A percentile compares a stretch with the other conserved stretches of the same genome.
phyloP scores from a whole-genome alignment of 1,140 invertebrate genomes.

The Camponotus pennsylvanicus region DNA sequence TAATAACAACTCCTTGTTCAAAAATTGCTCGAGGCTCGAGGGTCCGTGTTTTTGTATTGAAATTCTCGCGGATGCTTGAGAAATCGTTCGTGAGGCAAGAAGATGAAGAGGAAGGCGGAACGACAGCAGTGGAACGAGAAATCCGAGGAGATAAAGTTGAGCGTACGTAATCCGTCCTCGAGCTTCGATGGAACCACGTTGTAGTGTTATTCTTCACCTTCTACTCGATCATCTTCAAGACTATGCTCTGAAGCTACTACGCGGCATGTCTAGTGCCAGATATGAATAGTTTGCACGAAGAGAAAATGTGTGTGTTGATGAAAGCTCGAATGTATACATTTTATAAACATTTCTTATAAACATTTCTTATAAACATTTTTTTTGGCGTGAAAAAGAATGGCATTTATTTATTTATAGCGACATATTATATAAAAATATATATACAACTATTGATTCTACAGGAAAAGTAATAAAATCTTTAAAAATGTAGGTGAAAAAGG shows the following conservation, averaged over 20 bases:
- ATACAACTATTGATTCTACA: background rate
- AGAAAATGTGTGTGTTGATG: background rate
- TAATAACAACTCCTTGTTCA: conserved; percentile 23
- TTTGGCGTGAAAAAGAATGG: background rate
- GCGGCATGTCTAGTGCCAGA: background rate
- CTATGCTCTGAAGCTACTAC: conserved; percentile 21
- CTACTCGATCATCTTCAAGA: conserved; percentile 12
- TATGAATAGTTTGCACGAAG: conserved; percentile 23
- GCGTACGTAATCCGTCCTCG: conserved; percentile 66
- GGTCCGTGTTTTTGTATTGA: background rate
- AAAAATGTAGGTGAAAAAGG: background rate
- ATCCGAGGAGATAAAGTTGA: conserved; percentile 68
- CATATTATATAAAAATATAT: background rate
- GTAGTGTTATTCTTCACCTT: conserved; percentile 26
- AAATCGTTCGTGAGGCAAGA: background rate
- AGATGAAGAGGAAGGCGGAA: conserved; percentile 35
- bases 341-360: background rate
- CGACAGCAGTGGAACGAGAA: conserved; percentile 6
- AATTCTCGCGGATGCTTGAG: conserved; percentile 45
- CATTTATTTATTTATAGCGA: background rate
- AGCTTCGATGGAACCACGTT: conserved; percentile 25
- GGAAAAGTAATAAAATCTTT: conserved; percentile 1
- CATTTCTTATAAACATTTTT: background rate
- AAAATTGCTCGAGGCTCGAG: background rate
- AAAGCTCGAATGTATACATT: background rate